Conservation (phyloP, 2,797 vertebrate species). For the Loriculus beryllinus region DNA sequence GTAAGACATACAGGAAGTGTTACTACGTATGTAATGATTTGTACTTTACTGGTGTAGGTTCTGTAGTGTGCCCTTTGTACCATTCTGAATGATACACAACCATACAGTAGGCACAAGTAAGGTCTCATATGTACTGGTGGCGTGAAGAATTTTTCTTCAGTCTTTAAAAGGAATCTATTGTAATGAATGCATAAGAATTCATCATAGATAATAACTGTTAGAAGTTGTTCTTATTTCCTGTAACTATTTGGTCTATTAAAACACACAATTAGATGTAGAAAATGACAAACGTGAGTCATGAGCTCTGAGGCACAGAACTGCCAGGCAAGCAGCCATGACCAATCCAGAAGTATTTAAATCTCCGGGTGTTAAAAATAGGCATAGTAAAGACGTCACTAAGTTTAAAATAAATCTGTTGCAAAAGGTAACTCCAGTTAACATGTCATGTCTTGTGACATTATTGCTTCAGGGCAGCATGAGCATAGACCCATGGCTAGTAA, state of each 20-base stretch:
- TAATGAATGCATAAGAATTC: neutral
- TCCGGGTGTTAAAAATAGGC: conserved; percentile 47
- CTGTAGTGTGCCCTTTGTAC: neutral
- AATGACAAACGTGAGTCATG: neutral
- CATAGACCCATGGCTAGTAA: neutral
- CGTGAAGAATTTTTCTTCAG: neutral
- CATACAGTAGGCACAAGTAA: fast-evolving
- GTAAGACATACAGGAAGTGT: neutral
- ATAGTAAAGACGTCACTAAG: neutral
- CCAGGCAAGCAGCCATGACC: conserved; percentile 28
- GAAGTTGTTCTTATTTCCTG: neutral
- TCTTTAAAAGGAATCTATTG: neutral
- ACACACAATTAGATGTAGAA: conserved; percentile 14
- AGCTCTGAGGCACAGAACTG: conserved; percentile 2
- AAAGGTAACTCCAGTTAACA: conserved; percentile 10
- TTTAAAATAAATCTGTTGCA: conserved; percentile 38
- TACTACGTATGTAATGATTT: neutral
- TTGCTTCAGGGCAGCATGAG: neutral
- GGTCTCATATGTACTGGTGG: neutral
- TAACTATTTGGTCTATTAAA: conserved; percentile 27
- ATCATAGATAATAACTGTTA: neutral
- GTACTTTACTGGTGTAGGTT: neutral
- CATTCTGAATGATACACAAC: neutral
- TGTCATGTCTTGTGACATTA: neutral
- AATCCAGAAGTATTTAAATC: conserved; percentile 32